These are phyloP conservation scores for Drosophila nr. medialis DNA, from an alignment of 2,888 invertebrate genomes.

Conservation along the genomic window DNA sequence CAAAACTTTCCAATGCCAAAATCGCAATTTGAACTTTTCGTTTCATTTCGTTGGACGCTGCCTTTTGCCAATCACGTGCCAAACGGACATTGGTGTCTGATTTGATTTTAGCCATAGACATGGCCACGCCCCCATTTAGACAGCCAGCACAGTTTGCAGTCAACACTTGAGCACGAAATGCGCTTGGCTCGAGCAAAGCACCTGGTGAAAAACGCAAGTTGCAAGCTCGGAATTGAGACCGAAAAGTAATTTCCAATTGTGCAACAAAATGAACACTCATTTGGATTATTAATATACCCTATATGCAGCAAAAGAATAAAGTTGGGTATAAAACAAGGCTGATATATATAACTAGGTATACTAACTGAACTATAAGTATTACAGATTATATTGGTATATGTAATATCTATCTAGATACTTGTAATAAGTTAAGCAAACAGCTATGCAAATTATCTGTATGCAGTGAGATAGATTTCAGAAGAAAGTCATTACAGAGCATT, in stretches of 20 bases:
- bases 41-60: slow-evolving; percentile 29
- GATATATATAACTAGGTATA: not conserved
- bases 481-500: slow-evolving; percentile 1
- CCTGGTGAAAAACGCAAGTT: slow-evolving; percentile 7
- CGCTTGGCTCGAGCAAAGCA: slow-evolving; percentile 7
- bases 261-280: slow-evolving; percentile 35
- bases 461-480: not conserved
- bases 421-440: not conserved
- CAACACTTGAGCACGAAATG: slow-evolving; percentile 66
- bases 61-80: slow-evolving; percentile 48
- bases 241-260: slow-evolving; percentile 54
- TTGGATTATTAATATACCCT: slow-evolving; percentile 34
- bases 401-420: not conserved
- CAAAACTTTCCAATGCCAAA: slow-evolving; percentile 45
- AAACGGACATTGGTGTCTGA: slow-evolving; percentile 65
- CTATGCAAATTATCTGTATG: not conserved
- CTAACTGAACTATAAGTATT: not conserved
- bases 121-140: slow-evolving; percentile 30
- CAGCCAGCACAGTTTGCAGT: slow-evolving; percentile 3
- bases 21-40: slow-evolving; percentile 67
- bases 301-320: not conserved
- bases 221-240: slow-evolving; percentile 21
- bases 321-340: not conserved
- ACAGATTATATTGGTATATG: not conserved
- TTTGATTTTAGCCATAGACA: slow-evolving; percentile 59